Percentiles rank a stretch among this genome's conserved stretches.
Conservation (phyloP, 2,113 vertebrate genomes). For the Hystrix cristata region DNA sequence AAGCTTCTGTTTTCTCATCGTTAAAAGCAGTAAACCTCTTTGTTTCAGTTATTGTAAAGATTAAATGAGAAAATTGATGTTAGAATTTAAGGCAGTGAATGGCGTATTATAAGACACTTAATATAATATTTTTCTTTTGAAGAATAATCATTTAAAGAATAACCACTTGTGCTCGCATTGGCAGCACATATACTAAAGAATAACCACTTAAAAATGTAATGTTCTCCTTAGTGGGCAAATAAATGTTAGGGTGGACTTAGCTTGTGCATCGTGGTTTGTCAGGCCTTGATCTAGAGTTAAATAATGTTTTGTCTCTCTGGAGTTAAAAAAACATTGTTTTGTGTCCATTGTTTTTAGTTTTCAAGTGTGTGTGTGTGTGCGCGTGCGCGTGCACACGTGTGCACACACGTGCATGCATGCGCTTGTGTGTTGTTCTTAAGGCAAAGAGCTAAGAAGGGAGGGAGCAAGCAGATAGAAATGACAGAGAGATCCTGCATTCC, state of each 20-base stretch:
- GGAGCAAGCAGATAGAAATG: background rate
- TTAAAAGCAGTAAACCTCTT: constrained; percentile 8
- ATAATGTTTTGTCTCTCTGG: constrained; percentile 9
- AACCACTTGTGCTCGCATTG: background rate
- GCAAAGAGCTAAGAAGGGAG: background rate
- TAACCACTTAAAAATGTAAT: background rate
- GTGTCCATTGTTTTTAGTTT: constrained; percentile 41
- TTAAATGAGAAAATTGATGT: background rate
- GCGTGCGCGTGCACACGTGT: too few relatives aligned
- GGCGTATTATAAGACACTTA: background rate
- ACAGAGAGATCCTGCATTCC: background rate
- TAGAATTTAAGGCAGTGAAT: background rate
- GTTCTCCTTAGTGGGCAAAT: background rate
- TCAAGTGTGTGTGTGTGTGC: background rate
- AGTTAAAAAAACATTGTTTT: constrained; percentile 44
- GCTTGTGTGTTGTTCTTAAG: background rate
- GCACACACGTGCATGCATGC: too few relatives aligned
- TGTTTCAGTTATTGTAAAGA: constrained; percentile 13
- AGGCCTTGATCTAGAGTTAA: background rate
- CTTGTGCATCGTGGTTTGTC: background rate
- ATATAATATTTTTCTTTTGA: constrained; percentile 1
- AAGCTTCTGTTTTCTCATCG: background rate
- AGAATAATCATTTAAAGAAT: background rate
- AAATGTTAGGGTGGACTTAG: background rate
- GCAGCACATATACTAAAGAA: background rate